Base-by-base conservation (phyloP, 2,797 vertebrate species). In the Platyrinchus mystaceus region DNA sequence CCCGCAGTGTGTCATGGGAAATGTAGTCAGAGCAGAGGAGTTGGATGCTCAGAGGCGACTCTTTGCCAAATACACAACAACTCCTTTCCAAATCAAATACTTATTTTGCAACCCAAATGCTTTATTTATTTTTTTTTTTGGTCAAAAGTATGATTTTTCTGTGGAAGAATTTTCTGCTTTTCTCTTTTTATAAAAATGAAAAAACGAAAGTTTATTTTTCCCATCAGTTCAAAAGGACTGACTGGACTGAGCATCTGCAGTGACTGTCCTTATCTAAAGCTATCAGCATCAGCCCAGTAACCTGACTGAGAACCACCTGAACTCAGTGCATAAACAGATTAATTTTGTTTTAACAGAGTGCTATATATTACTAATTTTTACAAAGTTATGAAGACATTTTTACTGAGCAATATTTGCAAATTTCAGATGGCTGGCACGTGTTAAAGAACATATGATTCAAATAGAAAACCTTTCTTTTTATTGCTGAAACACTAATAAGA, bases 401-500 rank as follows among this genome's bases (percentile, higher is more conserved):
- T 95, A 79, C 70, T 69, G 43, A 95, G 86, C 71, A 95, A 87
- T 68, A 70, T 78, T 96, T 88, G 49, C 85, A 89, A 81, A 80
- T 90, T 96, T 97, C 93, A 95, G 93, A 89, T 94, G 95, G 95
- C 64, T 97, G 95, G 89, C 95, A 94, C 95, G 94, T 95, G 63
- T 89, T 92, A 88, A 95, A 93, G 89, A 95, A 94, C 96, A 95
- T 90, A 89, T 59, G 93, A 97, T 94, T 96, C 95, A 90, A 94
- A 96, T 92, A 96, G 91, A 95, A 96, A 96, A 94, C 90, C 93
- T 94, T 90, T 93, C 85, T 92, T 97, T 96, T 95, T 97, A 97
- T 92, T 96, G 90, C 91, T 91, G 96, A 96, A 97, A 96, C 94
- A 94, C 96, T 97, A 97, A 97, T 95, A 97, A 96, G 96, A 95